Evolutionary conservation across 1,140 invertebrate genomes (phyloP).

Genomic region (Gryllus bimaculatus): DNA sequence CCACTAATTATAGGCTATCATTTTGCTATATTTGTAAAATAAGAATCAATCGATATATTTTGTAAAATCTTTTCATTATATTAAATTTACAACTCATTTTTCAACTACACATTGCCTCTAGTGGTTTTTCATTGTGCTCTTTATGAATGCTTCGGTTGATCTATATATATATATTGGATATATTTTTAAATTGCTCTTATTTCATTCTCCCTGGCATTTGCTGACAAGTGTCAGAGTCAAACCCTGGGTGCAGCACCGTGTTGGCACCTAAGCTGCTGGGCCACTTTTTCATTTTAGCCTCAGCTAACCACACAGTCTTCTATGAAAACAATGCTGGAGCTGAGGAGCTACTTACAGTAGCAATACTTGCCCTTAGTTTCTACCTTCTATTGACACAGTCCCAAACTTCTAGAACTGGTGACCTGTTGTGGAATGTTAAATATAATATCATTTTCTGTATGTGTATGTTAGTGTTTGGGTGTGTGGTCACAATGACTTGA

Average conservation of each 20-base stretch:
- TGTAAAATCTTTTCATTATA: background rate
- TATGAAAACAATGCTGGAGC: background rate
- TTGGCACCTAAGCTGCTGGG: background rate
- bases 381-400: background rate
- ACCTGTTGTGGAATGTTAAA: background rate
- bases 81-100: conserved; percentile 3
- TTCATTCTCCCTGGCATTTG: background rate
- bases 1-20: background rate
- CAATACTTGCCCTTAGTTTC: background rate
- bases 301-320: background rate
- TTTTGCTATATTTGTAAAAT: conserved; percentile 1
- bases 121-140: conserved; percentile 1
- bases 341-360: background rate
- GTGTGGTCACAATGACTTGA: conserved; percentile 20
- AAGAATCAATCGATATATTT: background rate
- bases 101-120: conserved; percentile 4
- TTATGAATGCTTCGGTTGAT: conserved; percentile 1
- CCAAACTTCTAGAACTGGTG: background rate
- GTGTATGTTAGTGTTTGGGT: conserved; percentile 9
- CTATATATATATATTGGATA: background rate
- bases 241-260: conserved; percentile 1
- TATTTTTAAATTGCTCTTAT: conserved; percentile 2
- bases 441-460: background rate
- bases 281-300: background rate
- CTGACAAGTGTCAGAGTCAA: conserved; percentile 1